These are phyloP conservation scores for Aelia acuminata DNA, from an alignment of 2,888 invertebrate species.

Conservation along the genomic window DNA sequence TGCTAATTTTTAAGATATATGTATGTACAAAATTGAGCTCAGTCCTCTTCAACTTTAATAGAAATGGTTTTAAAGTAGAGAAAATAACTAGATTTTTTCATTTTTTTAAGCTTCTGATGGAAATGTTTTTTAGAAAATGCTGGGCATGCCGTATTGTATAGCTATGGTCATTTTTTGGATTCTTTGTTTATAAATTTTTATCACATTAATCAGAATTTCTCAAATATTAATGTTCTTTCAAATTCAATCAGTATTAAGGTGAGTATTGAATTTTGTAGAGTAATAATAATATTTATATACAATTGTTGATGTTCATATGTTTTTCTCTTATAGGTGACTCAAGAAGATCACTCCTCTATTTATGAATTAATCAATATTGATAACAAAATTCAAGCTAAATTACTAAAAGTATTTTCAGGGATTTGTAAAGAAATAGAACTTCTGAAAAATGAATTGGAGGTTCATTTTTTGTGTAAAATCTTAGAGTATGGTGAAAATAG, in stretches of 20 bases:
- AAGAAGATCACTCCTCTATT: slow-evolving; percentile 62
- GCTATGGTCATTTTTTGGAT: slow-evolving; percentile 67
- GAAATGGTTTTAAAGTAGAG: background rate
- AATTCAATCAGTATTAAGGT: slow-evolving; percentile 38
- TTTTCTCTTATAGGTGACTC: slow-evolving; percentile 53
- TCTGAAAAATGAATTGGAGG: slow-evolving; percentile 78
- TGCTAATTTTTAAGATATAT: background rate
- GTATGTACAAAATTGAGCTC: background rate
- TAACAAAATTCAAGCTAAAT: slow-evolving; percentile 84
- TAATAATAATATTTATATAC: background rate
- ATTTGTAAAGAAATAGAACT: slow-evolving; percentile 83
- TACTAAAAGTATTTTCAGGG: slow-evolving; percentile 83
- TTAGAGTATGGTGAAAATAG: slow-evolving; percentile 79
- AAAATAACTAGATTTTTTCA: background rate
- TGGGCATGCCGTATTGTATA: slow-evolving; percentile 54
- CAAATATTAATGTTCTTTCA: slow-evolving; percentile 31
- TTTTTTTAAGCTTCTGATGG: background rate
- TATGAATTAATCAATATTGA: slow-evolving; percentile 84
- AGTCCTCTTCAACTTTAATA: background rate
- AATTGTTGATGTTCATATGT: background rate
- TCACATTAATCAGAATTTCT: slow-evolving; percentile 76
- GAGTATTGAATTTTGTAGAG: background rate
- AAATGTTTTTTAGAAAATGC: slow-evolving; percentile 37
- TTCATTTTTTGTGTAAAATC: slow-evolving; percentile 74
- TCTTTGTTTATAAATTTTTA: slow-evolving; percentile 69